Evolutionary conservation across 2,797 vertebrate genomes (phyloP), one percentile per base, ranked within the genome.

Genomic region (Microctenopoma steveboyesi): DNA sequence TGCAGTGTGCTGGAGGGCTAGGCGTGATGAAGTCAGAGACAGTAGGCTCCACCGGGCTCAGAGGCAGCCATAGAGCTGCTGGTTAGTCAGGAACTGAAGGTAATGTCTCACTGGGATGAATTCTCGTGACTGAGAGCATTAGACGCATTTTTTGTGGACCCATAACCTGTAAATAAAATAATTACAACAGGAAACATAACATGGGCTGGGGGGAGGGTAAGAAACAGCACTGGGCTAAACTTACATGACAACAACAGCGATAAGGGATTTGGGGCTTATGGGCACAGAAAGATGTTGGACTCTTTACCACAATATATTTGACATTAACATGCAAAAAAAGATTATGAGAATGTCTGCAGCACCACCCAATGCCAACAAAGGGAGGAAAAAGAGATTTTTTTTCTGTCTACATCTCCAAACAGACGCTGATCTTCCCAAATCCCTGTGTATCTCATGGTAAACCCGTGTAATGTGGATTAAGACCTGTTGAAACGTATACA

Each of bases 381-480:
- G 73, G 52, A 40, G 40, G 45, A 14, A 71, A 64, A 62, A 18
- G 27, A 62, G 46, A 65, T 66, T 69, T 84, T 78, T 84, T 71
- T 59, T 59, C 52, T 75, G 76, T 64, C 48, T 79, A 75, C 76
- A 72, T 83, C 74, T 73, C 79, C 69, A 76, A 90, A 87, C 88
- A 91, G 87, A 90, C 68, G 86, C 69, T 93, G 91, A 93, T 92
- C 92, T 94, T 83, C 74, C 62, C 62, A 91, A 94, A 94, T 93
- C 92, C 92, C 79, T 73, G 80, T 89, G 90, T 92, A 93, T 93
- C 91, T 92, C 91, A 86, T 91, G 83, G 86, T 91, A 92, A 90
- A 91, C 92, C 90, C 82, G 39, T 88, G 85, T 93, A 91, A 93
- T 92, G 88, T 93, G 91, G 92, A 93, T 93, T 94, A 93, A 87